Evolutionary conservation across 2,113 vertebrate genomes (phyloP), one percentile per base, ranked within the genome.

Genomic region (Limnothrissa miodon): DNA sequence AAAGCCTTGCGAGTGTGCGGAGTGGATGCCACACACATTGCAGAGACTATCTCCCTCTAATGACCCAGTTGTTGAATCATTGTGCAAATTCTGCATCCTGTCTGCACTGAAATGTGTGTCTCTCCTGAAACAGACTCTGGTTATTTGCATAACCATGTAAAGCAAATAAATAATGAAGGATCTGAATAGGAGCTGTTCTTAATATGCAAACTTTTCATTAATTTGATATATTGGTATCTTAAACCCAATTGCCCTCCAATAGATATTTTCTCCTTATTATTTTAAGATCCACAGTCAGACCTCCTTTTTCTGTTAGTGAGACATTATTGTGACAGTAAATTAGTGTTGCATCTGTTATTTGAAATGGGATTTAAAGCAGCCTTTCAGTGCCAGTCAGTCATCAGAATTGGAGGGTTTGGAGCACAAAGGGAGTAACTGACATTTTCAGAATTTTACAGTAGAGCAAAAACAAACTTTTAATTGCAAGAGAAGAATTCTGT

Each of bases 1-100:
- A 45, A 78, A 53, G 39, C 44, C 1, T 39, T 33, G 80, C 62
- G 19, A 29, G 33, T 78, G n/a, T n/a, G 46, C n/a, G 81, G 39
- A 33, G n/a, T 51, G 9, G 82, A 36, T 83, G 39, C 82, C 82
- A 83, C 79, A 81, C 39, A 59, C 81, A 82, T 83, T 56, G 53
- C 45, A 83, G 46, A 83, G 66, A 74, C 39, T 81, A 80, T 78
- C 82, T 83, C n/a, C 56, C 17, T n/a, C 39, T 86, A 83, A 86
- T 86, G 85, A 86, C 78, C 78, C 81, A 86, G 81, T 83, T n/a
- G n/a, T n/a, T 74, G 66, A 36, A 36, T 74, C 66, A 74, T 74
- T 74, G 66, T 74, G 66, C 5, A 74, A 74, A 74, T 74, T 74
- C 66, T 74, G 66, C 36, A 33, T 33, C 36, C 29, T 15, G 66